Evolutionary conservation across 2,888 invertebrate genomes (phyloP), one percentile per base, ranked within the genome.

Genomic region (Apodemia zela): DNA sequence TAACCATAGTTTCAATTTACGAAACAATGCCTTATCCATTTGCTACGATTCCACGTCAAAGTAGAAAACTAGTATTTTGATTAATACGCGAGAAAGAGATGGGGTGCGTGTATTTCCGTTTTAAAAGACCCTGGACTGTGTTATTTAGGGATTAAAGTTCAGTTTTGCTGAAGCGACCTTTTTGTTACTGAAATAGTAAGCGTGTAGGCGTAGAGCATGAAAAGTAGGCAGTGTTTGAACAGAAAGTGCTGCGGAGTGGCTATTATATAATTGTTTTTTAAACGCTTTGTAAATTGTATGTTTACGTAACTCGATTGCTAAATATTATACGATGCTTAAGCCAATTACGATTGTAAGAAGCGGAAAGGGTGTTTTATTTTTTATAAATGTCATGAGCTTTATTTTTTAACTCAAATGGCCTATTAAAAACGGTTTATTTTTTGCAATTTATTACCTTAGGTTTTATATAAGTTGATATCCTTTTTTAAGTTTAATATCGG

Each of bases 11-110:
- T 90, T 89, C 90, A 90, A 91, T 90, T 90, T 90, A 84, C 83
- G 80, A 87, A 87, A 91, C 91, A 91, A 91, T 89, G 80, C 88
- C 89, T 88, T 90, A 90, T 89, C 91, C 90, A 90, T 89, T 89
- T 87, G 85, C 89, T 84, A 82, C 84, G 84, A 88, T 85, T 89
- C 89, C 78, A 86, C 87, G 91, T 90, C 90, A 91, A 90, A 89
- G 88, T 87, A 85, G 87, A 87, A 84, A 85, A 85, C 86, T 84
- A 79, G 84, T 88, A 89, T 90, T 90, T 89, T 91, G 90, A 91
- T 91, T 91, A 91, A 90, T 90, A 88, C 84, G 89, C 83, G 87
- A 77, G 87, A 90, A 87, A 89, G 88, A 88, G 90, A 90, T 79
- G 80, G 86, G 84, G 84, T 85, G 84, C 84, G 82, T 84, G 74